Evolutionary conservation across 2,113 vertebrate genomes (phyloP).

Genomic region (Tragulus kanchil): DNA sequence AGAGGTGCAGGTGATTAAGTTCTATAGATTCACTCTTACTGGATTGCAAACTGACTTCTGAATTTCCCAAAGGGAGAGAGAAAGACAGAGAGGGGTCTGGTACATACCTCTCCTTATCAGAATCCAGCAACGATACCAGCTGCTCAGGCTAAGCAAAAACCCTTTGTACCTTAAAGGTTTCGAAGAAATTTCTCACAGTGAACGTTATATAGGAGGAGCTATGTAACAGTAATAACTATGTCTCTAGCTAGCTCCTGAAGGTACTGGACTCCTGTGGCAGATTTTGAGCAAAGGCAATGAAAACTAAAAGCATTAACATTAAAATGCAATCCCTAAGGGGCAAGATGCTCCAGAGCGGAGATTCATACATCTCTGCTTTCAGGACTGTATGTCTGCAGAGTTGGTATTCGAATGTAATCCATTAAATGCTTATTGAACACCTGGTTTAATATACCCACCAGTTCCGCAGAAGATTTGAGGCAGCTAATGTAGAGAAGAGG

Average conservation of each 20-base stretch:
- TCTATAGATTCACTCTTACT: neutral
- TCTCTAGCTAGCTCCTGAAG: neutral
- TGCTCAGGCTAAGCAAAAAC: neutral
- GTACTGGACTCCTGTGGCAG: neutral
- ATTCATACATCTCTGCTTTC: neutral
- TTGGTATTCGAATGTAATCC: neutral
- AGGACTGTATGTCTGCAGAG: neutral
- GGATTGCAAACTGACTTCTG: neutral
- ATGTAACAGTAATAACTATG: neutral
- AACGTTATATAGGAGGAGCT: neutral
- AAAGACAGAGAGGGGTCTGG: neutral
- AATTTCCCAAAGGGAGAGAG: neutral
- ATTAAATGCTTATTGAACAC: neutral
- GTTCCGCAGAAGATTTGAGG: neutral
- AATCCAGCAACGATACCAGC: neutral
- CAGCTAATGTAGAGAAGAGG: neutral
- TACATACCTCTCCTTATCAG: neutral
- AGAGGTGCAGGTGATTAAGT: neutral
- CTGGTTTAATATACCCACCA: neutral
- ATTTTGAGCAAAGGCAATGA: neutral
- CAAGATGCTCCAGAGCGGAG: neutral
- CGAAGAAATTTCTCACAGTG: neutral
- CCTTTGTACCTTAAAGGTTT: neutral
- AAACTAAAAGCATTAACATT: neutral
- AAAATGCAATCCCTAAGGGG: neutral